These are phyloP conservation scores for Strigamia crassipes DNA, from an alignment of 2,888 invertebrate genomes.

Conservation along the genomic window DNA sequence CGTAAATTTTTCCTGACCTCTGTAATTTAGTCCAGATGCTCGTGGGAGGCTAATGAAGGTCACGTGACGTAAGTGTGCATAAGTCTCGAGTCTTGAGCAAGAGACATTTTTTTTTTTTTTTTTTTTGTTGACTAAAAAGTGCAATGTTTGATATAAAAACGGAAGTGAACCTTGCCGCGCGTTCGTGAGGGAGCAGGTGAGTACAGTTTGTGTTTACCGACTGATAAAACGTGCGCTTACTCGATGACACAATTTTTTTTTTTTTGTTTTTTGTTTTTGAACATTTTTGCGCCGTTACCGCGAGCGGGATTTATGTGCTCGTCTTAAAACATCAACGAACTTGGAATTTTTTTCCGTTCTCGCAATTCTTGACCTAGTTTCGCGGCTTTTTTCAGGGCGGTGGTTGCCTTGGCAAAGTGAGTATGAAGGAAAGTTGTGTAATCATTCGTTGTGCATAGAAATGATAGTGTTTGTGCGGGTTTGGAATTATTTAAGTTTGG, in stretches of 20 bases:
- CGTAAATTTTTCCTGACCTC: not conserved
- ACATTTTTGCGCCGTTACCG: not conserved
- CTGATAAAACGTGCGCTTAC: not conserved
- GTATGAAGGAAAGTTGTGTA: not conserved
- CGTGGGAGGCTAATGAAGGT: slow-evolving; percentile 27
- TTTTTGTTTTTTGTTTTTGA: not conserved
- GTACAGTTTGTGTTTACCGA: not conserved
- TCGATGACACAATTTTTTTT: not conserved
- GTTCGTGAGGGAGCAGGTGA: not conserved
- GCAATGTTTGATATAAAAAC: not conserved
- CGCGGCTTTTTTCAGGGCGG: not conserved
- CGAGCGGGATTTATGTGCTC: not conserved
- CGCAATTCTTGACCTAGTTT: slow-evolving; percentile 12
- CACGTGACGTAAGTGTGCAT: not conserved
- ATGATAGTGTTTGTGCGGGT: not conserved
- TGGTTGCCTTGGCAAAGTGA: slow-evolving; percentile 1
- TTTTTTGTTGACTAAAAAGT: too few species aligned
- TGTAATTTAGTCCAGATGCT: not conserved
- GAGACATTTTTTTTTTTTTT: too few species aligned
- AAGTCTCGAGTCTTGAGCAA: not conserved
- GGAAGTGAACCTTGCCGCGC: not conserved
- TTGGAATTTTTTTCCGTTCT: not conserved
- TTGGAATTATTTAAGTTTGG: not conserved
- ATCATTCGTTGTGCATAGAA: not conserved
- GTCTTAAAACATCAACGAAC: not conserved